These are phyloP conservation scores for Scopus umbretta DNA, from an alignment of 2,113 vertebrate genomes.

Conservation along the genomic window DNA sequence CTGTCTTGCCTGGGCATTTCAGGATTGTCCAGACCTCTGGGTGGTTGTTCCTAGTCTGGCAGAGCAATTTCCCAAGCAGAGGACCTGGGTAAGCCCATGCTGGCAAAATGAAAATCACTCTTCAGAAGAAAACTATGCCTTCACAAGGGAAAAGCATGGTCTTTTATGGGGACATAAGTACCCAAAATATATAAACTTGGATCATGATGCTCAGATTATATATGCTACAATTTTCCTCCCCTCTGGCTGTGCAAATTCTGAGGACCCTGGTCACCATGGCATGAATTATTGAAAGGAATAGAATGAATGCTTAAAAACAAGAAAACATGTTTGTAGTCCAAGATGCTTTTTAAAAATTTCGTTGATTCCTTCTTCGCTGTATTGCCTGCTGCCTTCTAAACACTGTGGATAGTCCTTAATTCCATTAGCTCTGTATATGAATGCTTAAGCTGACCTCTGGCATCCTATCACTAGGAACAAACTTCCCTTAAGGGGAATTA, in stretches of 20 bases:
- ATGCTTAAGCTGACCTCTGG: background rate
- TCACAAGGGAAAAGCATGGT: background rate
- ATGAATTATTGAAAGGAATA: slow-evolving; percentile 17
- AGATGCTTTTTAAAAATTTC: slow-evolving; percentile 1
- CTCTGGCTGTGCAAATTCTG: background rate
- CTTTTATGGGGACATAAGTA: background rate
- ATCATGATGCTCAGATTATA: background rate
- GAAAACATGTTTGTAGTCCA: background rate
- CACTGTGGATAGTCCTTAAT: background rate
- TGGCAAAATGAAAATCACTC: background rate
- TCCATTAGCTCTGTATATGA: background rate
- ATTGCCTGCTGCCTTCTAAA: background rate
- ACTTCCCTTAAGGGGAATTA: background rate
- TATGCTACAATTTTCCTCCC: background rate
- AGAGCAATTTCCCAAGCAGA: background rate
- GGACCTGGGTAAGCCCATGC: background rate
- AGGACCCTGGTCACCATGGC: background rate
- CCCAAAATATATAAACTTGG: background rate
- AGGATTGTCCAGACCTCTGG: background rate
- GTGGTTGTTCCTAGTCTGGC: background rate
- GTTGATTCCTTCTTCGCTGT: background rate
- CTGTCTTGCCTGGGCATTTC: background rate
- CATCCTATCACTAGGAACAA: background rate
- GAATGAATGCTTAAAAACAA: background rate
- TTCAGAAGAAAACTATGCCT: background rate